Percentiles rank a stretch among this genome's conserved stretches.
These are phyloP conservation scores for Anaspis maculata DNA, from an alignment of 2,888 invertebrate species.

Conservation along the genomic window DNA sequence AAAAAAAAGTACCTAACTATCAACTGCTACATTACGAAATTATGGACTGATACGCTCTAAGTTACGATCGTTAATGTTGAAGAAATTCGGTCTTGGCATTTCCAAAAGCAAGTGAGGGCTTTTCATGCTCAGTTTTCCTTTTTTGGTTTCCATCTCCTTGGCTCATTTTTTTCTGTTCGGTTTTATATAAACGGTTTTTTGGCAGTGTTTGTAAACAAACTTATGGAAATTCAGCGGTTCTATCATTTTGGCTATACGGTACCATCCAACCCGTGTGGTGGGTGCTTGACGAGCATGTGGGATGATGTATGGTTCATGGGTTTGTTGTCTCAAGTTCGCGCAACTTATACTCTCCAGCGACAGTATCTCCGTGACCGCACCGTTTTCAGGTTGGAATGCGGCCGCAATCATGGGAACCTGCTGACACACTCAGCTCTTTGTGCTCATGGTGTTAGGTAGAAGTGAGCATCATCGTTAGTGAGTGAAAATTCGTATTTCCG, in stretches of 20 bases:
- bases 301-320: constrained; percentile 4
- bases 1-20: no score
- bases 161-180: no score
- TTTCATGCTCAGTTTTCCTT: no score
- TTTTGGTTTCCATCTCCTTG: no score
- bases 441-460: constrained; percentile 6
- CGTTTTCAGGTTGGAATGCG: constrained; percentile 27
- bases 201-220: constrained; percentile 12
- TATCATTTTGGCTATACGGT: constrained; percentile 4
- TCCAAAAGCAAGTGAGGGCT: no score
- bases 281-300: constrained; percentile 3
- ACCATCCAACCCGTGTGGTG: neutral
- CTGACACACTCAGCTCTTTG: constrained; percentile 25
- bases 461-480: no score
- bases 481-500: neutral
- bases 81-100: no score
- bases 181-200: no score
- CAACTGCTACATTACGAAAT: no score
- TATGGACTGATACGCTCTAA: no score
- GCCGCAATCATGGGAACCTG: constrained; percentile 31
- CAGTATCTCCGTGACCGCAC: constrained; percentile 20
- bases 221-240: constrained; percentile 4
- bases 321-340: constrained; percentile 13
- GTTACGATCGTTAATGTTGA: no score
- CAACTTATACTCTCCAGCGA: constrained; percentile 21